Evolutionary conservation across 1,140 invertebrate species (phyloP).

Genomic region (Hyles euphorbiae): DNA sequence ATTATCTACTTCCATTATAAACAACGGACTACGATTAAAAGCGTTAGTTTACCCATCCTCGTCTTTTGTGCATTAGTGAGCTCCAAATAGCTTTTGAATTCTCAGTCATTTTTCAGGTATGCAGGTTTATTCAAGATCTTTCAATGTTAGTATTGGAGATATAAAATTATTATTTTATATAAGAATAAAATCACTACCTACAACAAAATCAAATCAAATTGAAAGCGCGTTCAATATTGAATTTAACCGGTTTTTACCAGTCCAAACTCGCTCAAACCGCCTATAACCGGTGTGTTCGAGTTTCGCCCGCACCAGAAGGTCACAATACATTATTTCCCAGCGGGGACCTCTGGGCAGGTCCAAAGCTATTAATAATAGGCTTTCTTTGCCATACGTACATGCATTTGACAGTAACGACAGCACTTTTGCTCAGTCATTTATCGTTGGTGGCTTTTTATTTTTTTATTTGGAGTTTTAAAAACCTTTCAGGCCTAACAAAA

Average conservation of each 20-base stretch:
- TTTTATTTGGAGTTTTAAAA: not conserved
- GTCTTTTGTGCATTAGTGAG: no score
- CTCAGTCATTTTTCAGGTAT: not conserved
- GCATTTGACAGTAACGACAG: conserved; percentile 64
- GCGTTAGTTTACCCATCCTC: no score
- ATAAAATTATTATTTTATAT: no score
- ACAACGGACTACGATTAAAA: no score
- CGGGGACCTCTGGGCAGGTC: conserved; percentile 38
- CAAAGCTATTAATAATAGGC: conserved; percentile 58
- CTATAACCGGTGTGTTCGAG: conserved; percentile 28
- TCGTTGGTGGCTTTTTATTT: conserved; percentile 30
- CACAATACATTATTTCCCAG: conserved; percentile 52
- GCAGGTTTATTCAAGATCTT: not conserved
- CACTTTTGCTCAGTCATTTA: conserved; percentile 58
- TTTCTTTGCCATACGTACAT: conserved; percentile 54
- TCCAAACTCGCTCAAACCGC: conserved; percentile 1
- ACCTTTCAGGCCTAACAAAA: not conserved
- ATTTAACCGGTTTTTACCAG: no score
- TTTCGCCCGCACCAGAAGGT: conserved; percentile 35
- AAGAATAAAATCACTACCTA: no score
- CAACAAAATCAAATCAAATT: no score
- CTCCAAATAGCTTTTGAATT: no score
- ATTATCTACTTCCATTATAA: no score
- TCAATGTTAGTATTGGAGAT: not conserved
- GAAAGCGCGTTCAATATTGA: no score